These are phyloP conservation scores for Meta bourneti DNA, from an alignment of 2,888 invertebrate genomes.

Conservation along the genomic window DNA sequence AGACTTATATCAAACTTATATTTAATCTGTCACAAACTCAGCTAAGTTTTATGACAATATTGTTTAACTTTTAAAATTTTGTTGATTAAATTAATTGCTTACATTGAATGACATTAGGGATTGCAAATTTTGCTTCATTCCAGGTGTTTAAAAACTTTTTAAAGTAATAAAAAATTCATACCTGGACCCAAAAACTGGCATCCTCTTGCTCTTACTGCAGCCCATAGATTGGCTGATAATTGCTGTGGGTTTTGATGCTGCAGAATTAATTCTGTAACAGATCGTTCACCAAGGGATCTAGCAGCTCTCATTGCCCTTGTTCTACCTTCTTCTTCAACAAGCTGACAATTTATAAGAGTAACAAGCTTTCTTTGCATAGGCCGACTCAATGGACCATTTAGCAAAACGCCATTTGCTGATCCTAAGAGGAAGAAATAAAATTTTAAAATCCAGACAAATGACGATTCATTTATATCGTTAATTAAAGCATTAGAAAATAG, in stretches of 20 bases:
- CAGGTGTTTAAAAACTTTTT: too few species aligned
- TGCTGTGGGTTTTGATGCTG: slow-evolving; percentile 98
- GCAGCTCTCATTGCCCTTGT: slow-evolving; percentile 85
- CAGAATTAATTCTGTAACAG: slow-evolving; percentile 94
- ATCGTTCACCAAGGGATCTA: slow-evolving; percentile 95
- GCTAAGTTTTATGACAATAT: too few species aligned
- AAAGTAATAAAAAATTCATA: slow-evolving; percentile 78
- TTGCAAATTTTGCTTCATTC: too few species aligned
- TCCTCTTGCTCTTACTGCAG: slow-evolving; percentile 96
- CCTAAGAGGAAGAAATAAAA: slow-evolving; percentile 52
- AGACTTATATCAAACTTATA: too few species aligned
- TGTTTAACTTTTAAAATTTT: too few species aligned
- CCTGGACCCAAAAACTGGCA: slow-evolving; percentile 98
- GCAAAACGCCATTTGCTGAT: slow-evolving; percentile 64
- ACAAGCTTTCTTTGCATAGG: slow-evolving; percentile 98
- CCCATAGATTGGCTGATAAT: slow-evolving; percentile 96
- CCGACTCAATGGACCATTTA: slow-evolving; percentile 85
- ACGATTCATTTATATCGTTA: too few species aligned
- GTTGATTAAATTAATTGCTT: too few species aligned
- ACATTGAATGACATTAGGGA: too few species aligned
- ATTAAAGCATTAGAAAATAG: too few species aligned
- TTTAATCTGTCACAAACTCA: neutral
- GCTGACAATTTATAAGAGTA: slow-evolving; percentile 93
- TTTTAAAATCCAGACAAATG: neutral
- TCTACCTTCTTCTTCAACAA: slow-evolving; percentile 90